A percentile compares a stretch with the other conserved stretches of the same genome.
Conservation (phyloP, 92 coral and sea anemone species). For the Epizoanthus stellaris region DNA sequence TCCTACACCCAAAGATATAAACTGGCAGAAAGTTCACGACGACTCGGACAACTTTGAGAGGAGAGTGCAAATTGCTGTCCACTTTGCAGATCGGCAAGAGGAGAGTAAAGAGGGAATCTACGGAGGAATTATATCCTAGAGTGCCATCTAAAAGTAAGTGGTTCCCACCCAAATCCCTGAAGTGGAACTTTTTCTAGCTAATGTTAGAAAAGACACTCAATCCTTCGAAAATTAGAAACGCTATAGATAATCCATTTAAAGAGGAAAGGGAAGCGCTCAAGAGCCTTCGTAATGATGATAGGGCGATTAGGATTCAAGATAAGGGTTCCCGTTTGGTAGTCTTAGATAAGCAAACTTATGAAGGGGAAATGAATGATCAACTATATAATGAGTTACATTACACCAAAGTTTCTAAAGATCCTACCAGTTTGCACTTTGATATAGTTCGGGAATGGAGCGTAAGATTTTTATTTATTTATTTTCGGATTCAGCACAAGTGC, state of each 20-base stretch:
- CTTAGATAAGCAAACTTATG: too few species aligned
- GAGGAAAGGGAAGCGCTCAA: conserved; percentile 17
- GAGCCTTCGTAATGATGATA: neutral
- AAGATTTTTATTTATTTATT: too few species aligned
- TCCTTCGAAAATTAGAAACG: conserved; percentile 17
- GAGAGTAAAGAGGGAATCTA: neutral
- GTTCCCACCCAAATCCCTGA: conserved; percentile 13
- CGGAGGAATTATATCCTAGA: neutral
- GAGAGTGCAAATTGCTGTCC: conserved; percentile 31
- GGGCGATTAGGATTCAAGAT: neutral
- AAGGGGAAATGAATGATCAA: too few species aligned
- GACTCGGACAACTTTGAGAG: conserved; percentile 47
- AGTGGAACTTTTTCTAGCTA: conserved; percentile 38
- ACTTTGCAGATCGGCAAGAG: neutral
- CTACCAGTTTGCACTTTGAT: too few species aligned
- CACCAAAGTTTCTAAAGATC: too few species aligned
- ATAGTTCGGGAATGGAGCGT: too few species aligned
- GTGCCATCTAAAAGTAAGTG: neutral
- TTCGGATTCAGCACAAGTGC: too few species aligned
- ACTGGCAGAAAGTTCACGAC: conserved; percentile 32
- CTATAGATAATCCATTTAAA: conserved; percentile 14
- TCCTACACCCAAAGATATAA: conserved; percentile 27
- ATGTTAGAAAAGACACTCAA: conserved; percentile 19
- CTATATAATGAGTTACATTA: too few species aligned
- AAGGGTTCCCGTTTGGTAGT: too few species aligned